These are phyloP conservation scores for Fabriciana adippe DNA, from an alignment of 2,888 invertebrate species.

Conservation along the genomic window DNA sequence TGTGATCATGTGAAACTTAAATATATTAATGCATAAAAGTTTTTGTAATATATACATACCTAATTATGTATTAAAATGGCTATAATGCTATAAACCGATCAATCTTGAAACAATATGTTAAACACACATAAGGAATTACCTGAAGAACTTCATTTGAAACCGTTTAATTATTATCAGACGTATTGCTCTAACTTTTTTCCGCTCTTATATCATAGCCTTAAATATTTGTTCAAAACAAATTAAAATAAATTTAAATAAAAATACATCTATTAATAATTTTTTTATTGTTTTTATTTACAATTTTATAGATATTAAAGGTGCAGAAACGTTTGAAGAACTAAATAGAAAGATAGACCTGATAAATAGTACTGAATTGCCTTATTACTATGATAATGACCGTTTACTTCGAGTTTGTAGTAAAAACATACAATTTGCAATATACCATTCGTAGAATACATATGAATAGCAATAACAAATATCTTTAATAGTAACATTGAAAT, in stretches of 20 bases:
- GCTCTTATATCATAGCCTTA: too few species aligned
- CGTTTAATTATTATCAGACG: too few species aligned
- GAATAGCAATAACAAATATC: not conserved
- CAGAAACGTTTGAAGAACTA: slow-evolving; percentile 10
- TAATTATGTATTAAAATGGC: too few species aligned
- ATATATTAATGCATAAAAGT: too few species aligned
- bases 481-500: slow-evolving; percentile 10
- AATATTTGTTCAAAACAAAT: too few species aligned
- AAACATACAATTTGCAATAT: not conserved
- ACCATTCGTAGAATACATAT: slow-evolving; percentile 1
- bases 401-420: slow-evolving; percentile 2
- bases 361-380: slow-evolving; percentile 4
- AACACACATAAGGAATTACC: too few species aligned
- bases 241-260: not conserved
- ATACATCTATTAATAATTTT: not conserved
- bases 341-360: not conserved
- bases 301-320: slow-evolving; percentile 10
- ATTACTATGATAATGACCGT: slow-evolving; percentile 15
- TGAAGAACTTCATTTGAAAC: too few species aligned
- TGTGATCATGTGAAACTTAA: too few species aligned
- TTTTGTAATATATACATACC: too few species aligned
- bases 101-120: too few species aligned
- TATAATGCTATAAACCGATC: too few species aligned
- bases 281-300: slow-evolving; percentile 6
- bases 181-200: too few species aligned